These are phyloP conservation scores for Struthio camelus DNA, from an alignment of 2,113 vertebrate species.

Conservation along the genomic window DNA sequence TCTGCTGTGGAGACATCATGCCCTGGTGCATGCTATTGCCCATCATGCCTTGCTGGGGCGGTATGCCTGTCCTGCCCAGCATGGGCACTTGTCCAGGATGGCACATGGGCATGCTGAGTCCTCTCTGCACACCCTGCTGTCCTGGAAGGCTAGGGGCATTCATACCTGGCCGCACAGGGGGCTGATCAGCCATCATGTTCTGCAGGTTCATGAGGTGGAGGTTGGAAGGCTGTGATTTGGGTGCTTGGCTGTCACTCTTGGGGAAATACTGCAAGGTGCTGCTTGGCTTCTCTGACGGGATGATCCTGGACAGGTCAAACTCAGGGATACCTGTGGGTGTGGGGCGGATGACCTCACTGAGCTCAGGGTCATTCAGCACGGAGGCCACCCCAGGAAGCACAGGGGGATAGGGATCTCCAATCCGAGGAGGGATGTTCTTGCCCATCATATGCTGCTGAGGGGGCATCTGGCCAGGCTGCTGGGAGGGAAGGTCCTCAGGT, in stretches of 20 bases:
- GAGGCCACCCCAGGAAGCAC: slow-evolving; percentile 81
- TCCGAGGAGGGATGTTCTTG: slow-evolving; percentile 83
- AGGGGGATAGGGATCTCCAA: slow-evolving; percentile 75
- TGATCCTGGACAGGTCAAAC: slow-evolving; percentile 97
- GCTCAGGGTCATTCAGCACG: slow-evolving; percentile 88
- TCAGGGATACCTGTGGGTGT: slow-evolving; percentile 93
- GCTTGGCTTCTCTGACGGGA: slow-evolving; percentile 97
- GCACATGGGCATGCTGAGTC: slow-evolving; percentile 84
- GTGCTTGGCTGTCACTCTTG: slow-evolving; percentile 82
- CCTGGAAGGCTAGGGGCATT: slow-evolving; percentile 78
- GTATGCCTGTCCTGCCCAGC: slow-evolving; percentile 93
- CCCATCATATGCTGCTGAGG: slow-evolving; percentile 82
- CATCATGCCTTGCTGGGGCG: slow-evolving; percentile 87
- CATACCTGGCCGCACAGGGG: slow-evolving; percentile 81
- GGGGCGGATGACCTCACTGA: slow-evolving; percentile 95
- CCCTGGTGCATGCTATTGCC: slow-evolving; percentile 87
- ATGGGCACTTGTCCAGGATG: slow-evolving; percentile 89
- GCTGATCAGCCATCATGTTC: slow-evolving; percentile 98
- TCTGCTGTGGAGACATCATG: slow-evolving; percentile 90
- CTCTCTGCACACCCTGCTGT: slow-evolving; percentile 79
- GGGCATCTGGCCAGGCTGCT: slow-evolving; percentile 79
- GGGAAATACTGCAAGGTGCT: slow-evolving; percentile 99
- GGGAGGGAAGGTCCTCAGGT: slow-evolving; percentile 81
- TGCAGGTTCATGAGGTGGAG: slow-evolving; percentile 96
- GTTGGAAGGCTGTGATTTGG: slow-evolving; percentile 86